phyloP scores from a whole-genome alignment of 2,888 invertebrate species.

The Lucinisca nassula region DNA sequence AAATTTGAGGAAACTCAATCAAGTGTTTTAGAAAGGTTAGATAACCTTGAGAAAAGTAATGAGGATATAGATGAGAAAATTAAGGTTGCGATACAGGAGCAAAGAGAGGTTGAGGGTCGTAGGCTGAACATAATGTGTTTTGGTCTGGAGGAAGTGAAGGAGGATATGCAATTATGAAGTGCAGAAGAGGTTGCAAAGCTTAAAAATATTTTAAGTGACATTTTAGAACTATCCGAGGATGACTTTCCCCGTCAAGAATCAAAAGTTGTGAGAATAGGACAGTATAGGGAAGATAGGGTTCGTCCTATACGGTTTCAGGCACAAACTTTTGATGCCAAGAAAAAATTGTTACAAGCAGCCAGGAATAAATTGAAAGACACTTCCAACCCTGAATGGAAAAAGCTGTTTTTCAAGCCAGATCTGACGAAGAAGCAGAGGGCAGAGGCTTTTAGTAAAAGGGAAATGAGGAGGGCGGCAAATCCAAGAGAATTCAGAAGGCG shows the following conservation, averaged over 20 bases:
- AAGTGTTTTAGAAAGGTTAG: background rate
- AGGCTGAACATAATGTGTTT: background rate
- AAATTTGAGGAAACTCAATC: background rate
- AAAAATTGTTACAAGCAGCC: background rate
- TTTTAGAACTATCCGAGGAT: background rate
- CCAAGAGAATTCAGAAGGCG: background rate
- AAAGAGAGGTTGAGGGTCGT: background rate
- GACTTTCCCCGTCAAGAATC: background rate
- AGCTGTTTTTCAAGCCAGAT: background rate
- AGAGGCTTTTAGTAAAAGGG: background rate
- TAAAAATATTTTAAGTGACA: background rate
- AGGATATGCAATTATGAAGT: background rate
- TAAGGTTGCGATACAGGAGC: background rate
- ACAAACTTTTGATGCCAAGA: background rate
- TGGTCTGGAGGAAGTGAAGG: too few relatives aligned
- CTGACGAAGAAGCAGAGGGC: background rate
- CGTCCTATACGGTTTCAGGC: background rate
- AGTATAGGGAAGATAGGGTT: background rate
- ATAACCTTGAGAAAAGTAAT: background rate
- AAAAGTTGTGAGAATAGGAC: background rate
- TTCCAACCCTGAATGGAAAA: background rate
- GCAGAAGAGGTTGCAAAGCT: background rate
- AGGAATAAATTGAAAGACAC: background rate
- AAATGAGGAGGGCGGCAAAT: background rate
- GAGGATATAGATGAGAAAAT: background rate